Evolutionary conservation across 1,140 invertebrate genomes (phyloP), one percentile per base, ranked within the genome.

Genomic region (Catajapyx aquilonaris): DNA sequence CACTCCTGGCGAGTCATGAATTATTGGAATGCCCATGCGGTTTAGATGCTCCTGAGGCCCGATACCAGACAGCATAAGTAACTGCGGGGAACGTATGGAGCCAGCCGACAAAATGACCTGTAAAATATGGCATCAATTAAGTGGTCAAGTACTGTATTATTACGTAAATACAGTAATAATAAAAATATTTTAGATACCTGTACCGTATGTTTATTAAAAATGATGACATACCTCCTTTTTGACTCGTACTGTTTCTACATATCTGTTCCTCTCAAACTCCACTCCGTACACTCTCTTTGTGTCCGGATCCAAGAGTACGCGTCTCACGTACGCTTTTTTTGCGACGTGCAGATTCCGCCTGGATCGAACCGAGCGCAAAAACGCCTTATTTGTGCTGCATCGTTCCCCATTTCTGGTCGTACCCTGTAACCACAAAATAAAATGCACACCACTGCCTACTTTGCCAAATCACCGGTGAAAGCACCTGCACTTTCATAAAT

Each of bases 321-420:
- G 74, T 2, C 78, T 84, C 0, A 73, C 78, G 44, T 83, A 76
- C 1, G 69, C 67, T 56, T 71, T 78, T 1, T 83, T 47, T 0
- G 78, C 69, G 5, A 81, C 55, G 44, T 84, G 75, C 9, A 85
- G 63, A 47, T 84, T 83, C 28, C 63, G 57, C 5, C 80, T 59
- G 4, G 76, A 48, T 13, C 76, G 57, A 1, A 81, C 68, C 0
- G 80, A 83, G 28, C 78, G 62, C 4, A 86, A 44, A 47, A 85
- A 85, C 0, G 79, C 79, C 53, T 84, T 84, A 0, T 79, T 69
- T 1, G 78, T 59, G 31, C 77, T 81, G 47, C 76, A 81, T 25
- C 83, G 61, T 0, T 74, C 64, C 0, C 74, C 81, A 23, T 77
- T 57, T 35, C 80, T 56, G 69, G 84, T 84, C 3, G 79, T 86